Evolutionary conservation across 30 jellyfish, hydroid and myxozoan species (phyloP).

Genomic region (Sanderia malayensis): DNA sequence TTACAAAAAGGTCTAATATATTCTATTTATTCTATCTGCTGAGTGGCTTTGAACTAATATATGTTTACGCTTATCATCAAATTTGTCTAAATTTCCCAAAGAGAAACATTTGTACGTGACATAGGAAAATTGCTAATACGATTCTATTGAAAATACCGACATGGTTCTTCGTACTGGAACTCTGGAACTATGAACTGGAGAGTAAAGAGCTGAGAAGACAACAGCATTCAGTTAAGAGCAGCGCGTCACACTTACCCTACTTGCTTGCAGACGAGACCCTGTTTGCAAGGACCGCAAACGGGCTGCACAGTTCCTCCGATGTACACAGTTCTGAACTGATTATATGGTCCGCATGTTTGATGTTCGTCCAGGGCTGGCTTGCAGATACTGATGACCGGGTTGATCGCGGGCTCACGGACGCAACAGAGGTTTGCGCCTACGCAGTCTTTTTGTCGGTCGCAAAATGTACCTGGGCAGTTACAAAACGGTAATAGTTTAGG

Average conservation of each 20-base stretch:
- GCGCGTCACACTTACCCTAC: constrained; percentile 79
- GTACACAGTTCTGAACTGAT: constrained; percentile 86
- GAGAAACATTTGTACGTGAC: background rate
- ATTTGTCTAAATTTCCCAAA: background rate
- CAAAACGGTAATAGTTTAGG: too few relatives aligned
- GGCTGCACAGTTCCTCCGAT: constrained; percentile 92
- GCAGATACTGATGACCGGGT: constrained; percentile 88
- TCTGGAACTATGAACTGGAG: background rate
- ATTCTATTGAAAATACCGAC: background rate
- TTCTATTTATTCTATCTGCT: too few relatives aligned
- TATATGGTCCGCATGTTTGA: constrained; percentile 90
- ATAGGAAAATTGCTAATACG: background rate
- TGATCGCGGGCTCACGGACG: constrained; percentile 94
- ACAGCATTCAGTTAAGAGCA: background rate
- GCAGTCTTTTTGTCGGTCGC: constrained; percentile 94
- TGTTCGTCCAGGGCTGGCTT: constrained; percentile 89
- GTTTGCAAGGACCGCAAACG: constrained; percentile 93
- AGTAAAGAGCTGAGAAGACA: background rate
- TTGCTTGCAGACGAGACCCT: constrained; percentile 92
- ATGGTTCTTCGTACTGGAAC: background rate
- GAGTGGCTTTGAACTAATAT: too few relatives aligned
- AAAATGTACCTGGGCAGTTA: constrained; percentile 79
- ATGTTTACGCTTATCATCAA: background rate
- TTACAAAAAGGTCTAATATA: too few relatives aligned
- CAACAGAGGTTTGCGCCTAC: constrained; percentile 82